phyloP scores from a whole-genome alignment of 2,113 vertebrate genomes.

The Podarcis raffonei region DNA sequence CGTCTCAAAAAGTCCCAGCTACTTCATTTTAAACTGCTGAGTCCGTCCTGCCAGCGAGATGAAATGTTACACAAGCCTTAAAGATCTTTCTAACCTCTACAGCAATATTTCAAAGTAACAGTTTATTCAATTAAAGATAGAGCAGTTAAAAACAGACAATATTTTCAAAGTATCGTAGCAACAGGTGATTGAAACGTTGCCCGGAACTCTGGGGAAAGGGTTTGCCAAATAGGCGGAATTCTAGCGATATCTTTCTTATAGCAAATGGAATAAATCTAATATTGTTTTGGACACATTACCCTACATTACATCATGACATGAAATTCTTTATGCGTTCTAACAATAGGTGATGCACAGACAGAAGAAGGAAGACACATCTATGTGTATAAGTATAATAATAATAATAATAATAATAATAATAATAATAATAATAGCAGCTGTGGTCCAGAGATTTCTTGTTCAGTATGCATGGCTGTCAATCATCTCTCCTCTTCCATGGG shows the following conservation, averaged over 20 bases:
- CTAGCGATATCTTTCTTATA: conserved; percentile 79
- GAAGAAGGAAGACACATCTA: conserved; percentile 29
- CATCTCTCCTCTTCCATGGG: not conserved
- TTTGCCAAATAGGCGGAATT: conserved; percentile 77
- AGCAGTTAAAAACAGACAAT: conserved; percentile 82
- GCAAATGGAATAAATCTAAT: conserved; percentile 83
- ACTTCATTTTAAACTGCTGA: conserved; percentile 45
- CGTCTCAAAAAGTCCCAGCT: conserved; percentile 48
- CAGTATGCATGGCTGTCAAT: not conserved
- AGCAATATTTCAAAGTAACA: conserved; percentile 78
- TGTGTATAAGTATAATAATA: not conserved
- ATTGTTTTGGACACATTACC: conserved; percentile 81
- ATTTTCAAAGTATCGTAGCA: conserved; percentile 88
- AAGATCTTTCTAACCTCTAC: conserved; percentile 72
- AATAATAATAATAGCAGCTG: conserved; percentile 14
- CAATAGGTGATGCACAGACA: conserved; percentile 32
- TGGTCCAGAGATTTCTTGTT: conserved; percentile 24
- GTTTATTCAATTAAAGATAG: conserved; percentile 79
- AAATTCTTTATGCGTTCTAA: conserved; percentile 72
- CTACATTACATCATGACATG: conserved; percentile 80
- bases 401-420: too few relatives aligned
- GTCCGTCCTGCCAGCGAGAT: conserved; percentile 48
- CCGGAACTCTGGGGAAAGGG: conserved; percentile 74
- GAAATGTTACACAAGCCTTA: conserved; percentile 56
- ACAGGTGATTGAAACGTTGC: conserved; percentile 84